phyloP scores from a whole-genome alignment of 2,888 invertebrate genomes.

The Sinelater perroti region DNA sequence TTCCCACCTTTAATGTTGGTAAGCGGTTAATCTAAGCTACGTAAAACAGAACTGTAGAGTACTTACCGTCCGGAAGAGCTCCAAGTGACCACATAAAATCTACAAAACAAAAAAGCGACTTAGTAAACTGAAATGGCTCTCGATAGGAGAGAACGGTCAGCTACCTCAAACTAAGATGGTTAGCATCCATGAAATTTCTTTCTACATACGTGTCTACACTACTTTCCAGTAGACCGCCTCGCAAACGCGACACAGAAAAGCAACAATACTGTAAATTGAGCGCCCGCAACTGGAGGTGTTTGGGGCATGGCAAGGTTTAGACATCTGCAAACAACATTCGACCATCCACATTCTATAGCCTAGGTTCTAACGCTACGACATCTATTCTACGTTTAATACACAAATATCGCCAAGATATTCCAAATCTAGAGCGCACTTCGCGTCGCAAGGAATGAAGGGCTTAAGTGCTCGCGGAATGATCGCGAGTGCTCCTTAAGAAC shows the following conservation, averaged over 20 bases:
- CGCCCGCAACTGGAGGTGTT: conserved; percentile 24
- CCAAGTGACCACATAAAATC: conserved; percentile 99
- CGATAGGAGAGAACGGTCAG: conserved; percentile 8
- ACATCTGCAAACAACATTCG: conserved; percentile 47
- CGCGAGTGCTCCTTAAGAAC: conserved; percentile 37
- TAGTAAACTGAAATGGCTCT: conserved; percentile 27
- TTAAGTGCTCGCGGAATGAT: conserved; percentile 35
- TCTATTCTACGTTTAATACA: conserved; percentile 24
- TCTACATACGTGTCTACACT: conserved; percentile 59
- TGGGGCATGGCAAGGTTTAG: conserved; percentile 14
- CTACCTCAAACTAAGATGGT: conserved; percentile 29
- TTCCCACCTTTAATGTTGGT: no score
- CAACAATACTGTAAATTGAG: conserved; percentile 18
- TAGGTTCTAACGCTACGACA: conserved; percentile 26
- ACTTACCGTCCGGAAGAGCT: conserved; percentile 97
- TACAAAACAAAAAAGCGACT: conserved; percentile 68
- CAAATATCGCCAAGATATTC: conserved; percentile 6
- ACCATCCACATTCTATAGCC: conserved; percentile 36
- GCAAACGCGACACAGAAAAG: conserved; percentile 37
- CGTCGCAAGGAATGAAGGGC: conserved; percentile 33
- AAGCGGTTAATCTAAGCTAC: no score
- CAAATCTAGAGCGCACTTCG: conserved; percentile 12
- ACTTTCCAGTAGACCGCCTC: conserved; percentile 39
- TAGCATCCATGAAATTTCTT: conserved; percentile 62
- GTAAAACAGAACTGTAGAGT: conserved; percentile 19